Evolutionary conservation across 2,888 invertebrate genomes (phyloP), one percentile per base, ranked within the genome.

Genomic region (Papilio gigon): DNA sequence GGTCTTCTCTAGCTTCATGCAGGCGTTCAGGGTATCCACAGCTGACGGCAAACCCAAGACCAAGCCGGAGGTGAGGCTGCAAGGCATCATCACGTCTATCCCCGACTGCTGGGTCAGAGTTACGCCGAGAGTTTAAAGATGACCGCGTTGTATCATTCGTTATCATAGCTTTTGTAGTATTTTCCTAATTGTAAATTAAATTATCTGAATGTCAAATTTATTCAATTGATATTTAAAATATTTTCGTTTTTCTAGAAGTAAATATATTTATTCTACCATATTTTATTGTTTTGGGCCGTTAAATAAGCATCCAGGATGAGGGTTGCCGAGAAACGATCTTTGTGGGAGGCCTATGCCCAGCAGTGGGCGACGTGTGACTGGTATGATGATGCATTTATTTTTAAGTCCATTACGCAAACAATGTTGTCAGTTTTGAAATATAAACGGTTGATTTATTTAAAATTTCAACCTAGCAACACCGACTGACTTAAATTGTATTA

Each of bases 101-200:
- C 93, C 93, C 0, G 93, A 94, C 65, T 93, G 90, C 72, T 94
- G 94, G 94, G 83, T 94, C 14, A 90, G 91, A 71, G 84, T 93
- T 5, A 86, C 85, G 9, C 84, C 89, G 0, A 87, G 93, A 22
- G 47, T 22, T 20, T 47, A 22, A 47, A 22, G 9, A 17, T 20
- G n/a, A 47, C 20, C 22, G 47, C 22, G 12, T 47, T 47, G 17
- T 40, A 9, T 47, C 47, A 47, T 47, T 47, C 12, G 4, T 47
- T 22, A 22, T 22, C 3, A 35, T 0, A 44, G 17, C n/a, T 44
- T 44, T 20, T 42, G 2, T 9, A 44, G 11, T 9, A 8, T 44
- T 20, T 2, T 20, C 8, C 9, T 44, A 20, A 20, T 9, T 44
- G 5, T 9, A 5, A 44, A 17, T 6, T 42, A 42, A 42, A 42